Base-by-base conservation (phyloP, 2,113 vertebrate species). In the Terrapene triunguis region DNA sequence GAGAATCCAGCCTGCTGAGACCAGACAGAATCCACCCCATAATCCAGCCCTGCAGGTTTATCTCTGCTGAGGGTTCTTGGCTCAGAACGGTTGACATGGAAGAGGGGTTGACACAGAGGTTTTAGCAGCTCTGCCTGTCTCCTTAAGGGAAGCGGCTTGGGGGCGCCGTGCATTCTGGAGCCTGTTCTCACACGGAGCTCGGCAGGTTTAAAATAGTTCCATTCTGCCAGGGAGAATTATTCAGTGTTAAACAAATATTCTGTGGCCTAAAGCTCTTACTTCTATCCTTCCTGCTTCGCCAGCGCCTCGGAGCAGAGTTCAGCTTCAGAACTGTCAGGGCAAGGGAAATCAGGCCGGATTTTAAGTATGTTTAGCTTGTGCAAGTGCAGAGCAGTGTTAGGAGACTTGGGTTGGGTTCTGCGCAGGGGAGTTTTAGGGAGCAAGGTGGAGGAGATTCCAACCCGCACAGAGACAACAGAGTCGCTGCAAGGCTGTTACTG, bases 141-240 rank as follows among this genome's bases (percentile, higher is more conserved):
- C 83, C 54, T n/a, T 55, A 24, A 9, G 53, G 11, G 29, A 54
- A 42, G 2, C 21, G 24, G 32, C 35, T 24, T 6, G 25, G 47
- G 19, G 59, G 47, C n/a, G 8, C 16, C 17, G 10, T 27, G 69
- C 7, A 14, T 19, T 7, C n/a, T 5, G 47, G 57, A 82, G 82
- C 55, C 65, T 38, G 0, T 25, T 90, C 97, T 94, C 88, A 50
- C 95, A 8, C 1, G 1, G 55, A 5, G 53, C 72, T 62, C 8
- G 2, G 78, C 62, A 27, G 89, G 76, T 95, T 97, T 85, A 47
- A 94, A 92, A 80, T 13, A 78, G 93, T 29, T 85, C 84, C 24
- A 0, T 50, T 94, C 80, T 3, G 27, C 65, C 4, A 0, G 17
- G 1, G 76, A 62, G 90, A 97, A 92, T 96, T 97, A 95, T 89